These are phyloP conservation scores for Melinaea menophilus DNA, from an alignment of 2,888 invertebrate genomes.

Conservation along the genomic window DNA sequence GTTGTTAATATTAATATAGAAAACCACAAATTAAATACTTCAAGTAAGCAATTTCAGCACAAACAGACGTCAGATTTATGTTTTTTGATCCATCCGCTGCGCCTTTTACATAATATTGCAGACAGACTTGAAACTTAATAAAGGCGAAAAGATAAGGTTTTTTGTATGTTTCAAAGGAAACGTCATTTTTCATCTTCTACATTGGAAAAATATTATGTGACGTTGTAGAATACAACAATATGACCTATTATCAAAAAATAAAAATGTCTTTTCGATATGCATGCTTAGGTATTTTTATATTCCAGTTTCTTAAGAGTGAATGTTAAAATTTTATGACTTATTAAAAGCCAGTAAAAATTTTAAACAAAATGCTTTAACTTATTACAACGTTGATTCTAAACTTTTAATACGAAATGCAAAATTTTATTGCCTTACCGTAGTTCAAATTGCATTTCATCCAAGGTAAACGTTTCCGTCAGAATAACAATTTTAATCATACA, in stretches of 20 bases:
- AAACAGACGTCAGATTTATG: conserved; percentile 72
- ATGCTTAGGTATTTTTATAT: too few species aligned
- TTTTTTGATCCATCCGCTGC: conserved; percentile 71
- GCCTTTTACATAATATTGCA: conserved; percentile 70
- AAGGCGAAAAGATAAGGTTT: conserved; percentile 63
- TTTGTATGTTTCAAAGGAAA: conserved; percentile 60
- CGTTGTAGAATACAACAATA: not conserved
- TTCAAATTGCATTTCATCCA: not conserved
- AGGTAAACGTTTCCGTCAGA: not conserved
- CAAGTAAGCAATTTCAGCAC: conserved; percentile 48
- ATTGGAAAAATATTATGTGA: conserved; percentile 10
- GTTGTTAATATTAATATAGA: conserved; percentile 23
- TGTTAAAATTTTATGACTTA: not conserved
- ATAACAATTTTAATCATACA: not conserved
- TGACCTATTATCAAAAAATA: not conserved
- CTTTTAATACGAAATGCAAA: conserved; percentile 5
- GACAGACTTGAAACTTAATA: conserved; percentile 72
- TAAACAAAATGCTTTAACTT: conserved; percentile 2
- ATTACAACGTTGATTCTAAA: conserved; percentile 8
- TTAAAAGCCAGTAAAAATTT: not conserved
- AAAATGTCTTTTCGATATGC: not conserved
- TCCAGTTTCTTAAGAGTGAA: not conserved
- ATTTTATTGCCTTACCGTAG: conserved; percentile 3
- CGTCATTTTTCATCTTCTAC: conserved; percentile 60
- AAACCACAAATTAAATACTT: conserved; percentile 41